A percentile compares a stretch with the other conserved stretches of the same genome.
These are phyloP conservation scores for Enteromius radiatus DNA, from an alignment of 2,797 vertebrate genomes.

Conservation along the genomic window DNA sequence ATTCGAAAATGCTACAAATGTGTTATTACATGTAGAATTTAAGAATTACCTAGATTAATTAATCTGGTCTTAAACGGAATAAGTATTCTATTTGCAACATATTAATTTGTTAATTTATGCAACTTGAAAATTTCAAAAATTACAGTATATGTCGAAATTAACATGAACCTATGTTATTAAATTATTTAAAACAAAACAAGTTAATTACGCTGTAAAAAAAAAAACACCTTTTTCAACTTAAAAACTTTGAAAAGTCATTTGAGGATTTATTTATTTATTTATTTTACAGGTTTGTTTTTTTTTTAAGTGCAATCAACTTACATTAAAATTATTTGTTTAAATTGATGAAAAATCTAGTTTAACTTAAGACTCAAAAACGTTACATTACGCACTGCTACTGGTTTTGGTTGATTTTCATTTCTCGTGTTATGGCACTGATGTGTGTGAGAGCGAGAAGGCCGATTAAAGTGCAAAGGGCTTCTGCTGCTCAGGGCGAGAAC, in stretches of 20 bases:
- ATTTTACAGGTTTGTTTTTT: not conserved
- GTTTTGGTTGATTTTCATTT: no score
- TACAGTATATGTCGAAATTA: not conserved
- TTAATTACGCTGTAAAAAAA: not conserved
- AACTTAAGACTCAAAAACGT: not conserved
- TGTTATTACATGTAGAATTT: not conserved
- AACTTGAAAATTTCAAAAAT: not conserved
- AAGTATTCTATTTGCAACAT: not conserved
- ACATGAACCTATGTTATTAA: not conserved
- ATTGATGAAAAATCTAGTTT: not conserved
- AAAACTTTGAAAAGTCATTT: no score
- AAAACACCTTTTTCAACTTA: not conserved
- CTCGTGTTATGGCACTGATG: not conserved
- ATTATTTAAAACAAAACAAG: not conserved
- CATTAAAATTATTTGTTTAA: not conserved
- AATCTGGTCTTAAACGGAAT: not conserved
- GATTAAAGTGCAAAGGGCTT: constrained; percentile 57
- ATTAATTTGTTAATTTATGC: not conserved
- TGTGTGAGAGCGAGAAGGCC: constrained; percentile 6
- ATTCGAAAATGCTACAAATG: not conserved
- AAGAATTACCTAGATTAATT: not conserved
- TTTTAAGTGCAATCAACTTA: not conserved
- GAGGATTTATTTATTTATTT: not conserved
- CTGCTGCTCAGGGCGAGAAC: constrained; percentile 51
- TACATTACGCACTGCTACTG: no score